Base-by-base conservation (phyloP, 1,140 invertebrate genomes). In the Triops cancriformis region DNA sequence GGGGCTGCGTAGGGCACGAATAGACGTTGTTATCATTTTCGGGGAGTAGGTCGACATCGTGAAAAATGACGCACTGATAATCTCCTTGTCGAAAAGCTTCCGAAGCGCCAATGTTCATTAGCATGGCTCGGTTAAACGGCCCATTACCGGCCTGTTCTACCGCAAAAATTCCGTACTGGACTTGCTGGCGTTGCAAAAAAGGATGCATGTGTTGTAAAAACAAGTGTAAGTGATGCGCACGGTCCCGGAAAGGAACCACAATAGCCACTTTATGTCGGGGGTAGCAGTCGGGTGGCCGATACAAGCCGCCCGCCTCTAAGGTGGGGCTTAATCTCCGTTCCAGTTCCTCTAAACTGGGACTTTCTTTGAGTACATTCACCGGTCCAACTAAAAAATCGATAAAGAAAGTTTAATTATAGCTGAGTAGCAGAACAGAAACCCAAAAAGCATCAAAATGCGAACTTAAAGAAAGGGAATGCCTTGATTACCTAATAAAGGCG, bases 41-140 rank as follows among this genome's bases (percentile, higher is more conserved):
- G 0, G 89, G 89, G 7, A 91, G 82, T 78, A 91, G 85, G 81
- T 91, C 90, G 1, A 91, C 89, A 80, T 91, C 90, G 81, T 91
- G 90, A 82, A 91, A 91, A 41, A 91, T 85, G 79, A 89, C 89
- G 80, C 90, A 91, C 73, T 89, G 84, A 73, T 76, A 95, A 64
- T 89, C 86, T 64, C 89, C 88, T 51, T 90, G 85, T 83, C 93
- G 93, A 80, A 91, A 84, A 1, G 94, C 92, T 85, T 98, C 96
- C 51, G 89, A 88, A 85, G 92, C 98, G 9, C 96, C 97, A n/a
- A 98, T 91, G 85, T 98, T 98, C 91, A 98, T 94, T 73, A 98
- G 87, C 87, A 93, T 92, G 1, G 94, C 97, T 76, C 95, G 88
- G 85, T 98, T 98, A 84, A 98, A 98, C 18, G 88, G 87, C 10